phyloP scores from a whole-genome alignment of 2,797 vertebrate genomes.

The Gymnoscopelus braueri region DNA sequence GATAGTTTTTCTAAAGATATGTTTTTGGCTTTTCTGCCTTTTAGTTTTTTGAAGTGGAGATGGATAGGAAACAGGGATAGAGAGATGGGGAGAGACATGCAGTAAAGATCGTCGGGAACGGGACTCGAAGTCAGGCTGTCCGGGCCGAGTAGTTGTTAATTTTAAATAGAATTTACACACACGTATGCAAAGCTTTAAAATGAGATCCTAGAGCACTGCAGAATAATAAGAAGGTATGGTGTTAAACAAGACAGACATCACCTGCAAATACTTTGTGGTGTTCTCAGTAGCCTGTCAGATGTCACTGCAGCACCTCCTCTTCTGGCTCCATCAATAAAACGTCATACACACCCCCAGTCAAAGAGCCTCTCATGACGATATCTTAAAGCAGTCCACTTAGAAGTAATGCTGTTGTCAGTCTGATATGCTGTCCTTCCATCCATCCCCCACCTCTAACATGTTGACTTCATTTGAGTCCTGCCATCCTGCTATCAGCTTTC shows the following conservation, averaged over 20 bases:
- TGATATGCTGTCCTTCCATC: slow-evolving; percentile 39
- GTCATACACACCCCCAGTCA: slow-evolving; percentile 21
- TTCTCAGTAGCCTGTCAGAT: slow-evolving; percentile 52
- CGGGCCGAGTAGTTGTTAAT: too few relatives aligned
- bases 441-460: slow-evolving; percentile 62
- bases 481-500: slow-evolving; percentile 78
- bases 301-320: slow-evolving; percentile 42
- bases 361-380: slow-evolving; percentile 61
- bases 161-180: too few relatives aligned
- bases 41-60: too few relatives aligned
- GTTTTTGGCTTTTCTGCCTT: too few relatives aligned
- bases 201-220: too few relatives aligned
- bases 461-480: slow-evolving; percentile 73
- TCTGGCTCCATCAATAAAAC: slow-evolving; percentile 51
- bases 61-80: too few relatives aligned
- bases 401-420: slow-evolving; percentile 67
- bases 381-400: slow-evolving; percentile 70
- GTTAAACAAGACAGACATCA: neutral
- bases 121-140: too few relatives aligned
- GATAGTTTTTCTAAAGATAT: too few relatives aligned
- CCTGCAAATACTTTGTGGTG: slow-evolving; percentile 15
- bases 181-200: too few relatives aligned
- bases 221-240: too few relatives aligned
- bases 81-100: too few relatives aligned
- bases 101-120: too few relatives aligned